These are phyloP conservation scores for Ophthalmolycus amberensis DNA, from an alignment of 2,113 vertebrate species.

Conservation along the genomic window DNA sequence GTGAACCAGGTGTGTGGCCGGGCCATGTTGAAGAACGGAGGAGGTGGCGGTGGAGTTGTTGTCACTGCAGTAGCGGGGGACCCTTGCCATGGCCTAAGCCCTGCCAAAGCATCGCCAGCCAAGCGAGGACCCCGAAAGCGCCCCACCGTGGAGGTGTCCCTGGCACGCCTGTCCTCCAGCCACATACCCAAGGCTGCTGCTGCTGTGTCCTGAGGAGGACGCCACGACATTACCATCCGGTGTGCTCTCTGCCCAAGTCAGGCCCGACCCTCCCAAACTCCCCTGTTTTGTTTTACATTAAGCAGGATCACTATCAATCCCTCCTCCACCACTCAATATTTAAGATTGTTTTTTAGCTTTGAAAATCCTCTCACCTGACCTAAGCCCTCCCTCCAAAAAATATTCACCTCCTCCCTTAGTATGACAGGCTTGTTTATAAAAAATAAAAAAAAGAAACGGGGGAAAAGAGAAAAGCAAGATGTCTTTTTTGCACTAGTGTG, in stretches of 20 bases:
- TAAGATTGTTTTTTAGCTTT: constrained; percentile 63
- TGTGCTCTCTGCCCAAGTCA: constrained; percentile 26
- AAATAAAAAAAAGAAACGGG: constrained; percentile 4
- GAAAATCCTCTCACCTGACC: constrained; percentile 47
- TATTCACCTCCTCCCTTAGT: constrained; percentile 84
- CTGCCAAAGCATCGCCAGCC: constrained; percentile 87
- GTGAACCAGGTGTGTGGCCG: constrained; percentile 97
- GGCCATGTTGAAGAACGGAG: constrained; percentile 87
- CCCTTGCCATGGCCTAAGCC: constrained; percentile 85
- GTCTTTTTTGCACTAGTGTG: constrained; percentile 99
- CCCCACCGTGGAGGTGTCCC: constrained; percentile 91
- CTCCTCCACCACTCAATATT: constrained; percentile 39
- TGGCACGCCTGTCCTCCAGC: constrained; percentile 90
- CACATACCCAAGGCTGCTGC: constrained; percentile 87
- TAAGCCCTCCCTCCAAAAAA: constrained; percentile 31
- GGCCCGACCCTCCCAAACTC: constrained; percentile 38
- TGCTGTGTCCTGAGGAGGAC: constrained; percentile 86
- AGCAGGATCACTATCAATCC: constrained; percentile 62
- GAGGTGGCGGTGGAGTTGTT: constrained; percentile 49
- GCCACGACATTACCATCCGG: constrained; percentile 7
- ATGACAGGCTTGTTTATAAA: constrained; percentile 88
- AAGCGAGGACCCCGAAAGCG: constrained; percentile 96
- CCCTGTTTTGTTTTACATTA: background rate
- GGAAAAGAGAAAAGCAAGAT: constrained; percentile 87
- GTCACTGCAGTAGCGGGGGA: constrained; percentile 63